Conservation (phyloP, 2,888 invertebrate species). For the Drosophila anceps region DNA sequence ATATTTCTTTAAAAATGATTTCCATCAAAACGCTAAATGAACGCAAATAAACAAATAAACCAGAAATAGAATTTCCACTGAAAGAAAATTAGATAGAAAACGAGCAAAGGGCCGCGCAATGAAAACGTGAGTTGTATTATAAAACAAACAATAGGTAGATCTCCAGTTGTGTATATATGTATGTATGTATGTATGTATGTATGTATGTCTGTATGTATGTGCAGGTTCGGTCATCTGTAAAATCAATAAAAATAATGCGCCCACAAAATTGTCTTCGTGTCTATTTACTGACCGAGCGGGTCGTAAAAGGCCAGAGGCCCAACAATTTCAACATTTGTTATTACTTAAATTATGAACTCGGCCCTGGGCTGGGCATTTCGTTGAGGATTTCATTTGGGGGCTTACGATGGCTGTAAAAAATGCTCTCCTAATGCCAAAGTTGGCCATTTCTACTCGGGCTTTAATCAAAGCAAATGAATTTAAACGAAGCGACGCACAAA, state of each 20-base stretch:
- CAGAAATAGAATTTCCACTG: slow-evolving; percentile 65
- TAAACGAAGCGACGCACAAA: slow-evolving; percentile 75
- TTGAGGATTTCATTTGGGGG: slow-evolving; percentile 12
- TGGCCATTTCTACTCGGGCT: slow-evolving; percentile 53
- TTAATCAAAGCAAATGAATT: slow-evolving; percentile 80
- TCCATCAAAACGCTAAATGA: slow-evolving; percentile 69
- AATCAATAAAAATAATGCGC: slow-evolving; percentile 61
- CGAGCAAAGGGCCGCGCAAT: slow-evolving; percentile 35
- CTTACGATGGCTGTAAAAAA: slow-evolving; percentile 32
- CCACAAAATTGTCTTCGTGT: slow-evolving; percentile 55
- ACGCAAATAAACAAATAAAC: slow-evolving; percentile 68
- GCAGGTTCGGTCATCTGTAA: slow-evolving; percentile 29
- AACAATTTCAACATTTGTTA: slow-evolving; percentile 46
- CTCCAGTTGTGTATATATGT: neutral
- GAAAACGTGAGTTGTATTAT: slow-evolving; percentile 63
- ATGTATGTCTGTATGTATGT: too few species aligned
- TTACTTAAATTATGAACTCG: slow-evolving; percentile 70
- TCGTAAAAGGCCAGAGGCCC: slow-evolving; percentile 26
- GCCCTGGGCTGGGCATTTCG: slow-evolving; percentile 33
- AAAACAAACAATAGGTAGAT: slow-evolving; percentile 45
- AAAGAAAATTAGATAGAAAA: slow-evolving; percentile 66
- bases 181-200: neutral
- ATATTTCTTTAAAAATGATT: slow-evolving; percentile 59
- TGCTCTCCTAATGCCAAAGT: slow-evolving; percentile 43
- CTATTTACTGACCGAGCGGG: slow-evolving; percentile 24